A percentile compares a stretch with the other conserved stretches of the same genome.
Evolutionary conservation across 1,140 invertebrate genomes (phyloP).

Genomic region (Nasonia longicornis): DNA sequence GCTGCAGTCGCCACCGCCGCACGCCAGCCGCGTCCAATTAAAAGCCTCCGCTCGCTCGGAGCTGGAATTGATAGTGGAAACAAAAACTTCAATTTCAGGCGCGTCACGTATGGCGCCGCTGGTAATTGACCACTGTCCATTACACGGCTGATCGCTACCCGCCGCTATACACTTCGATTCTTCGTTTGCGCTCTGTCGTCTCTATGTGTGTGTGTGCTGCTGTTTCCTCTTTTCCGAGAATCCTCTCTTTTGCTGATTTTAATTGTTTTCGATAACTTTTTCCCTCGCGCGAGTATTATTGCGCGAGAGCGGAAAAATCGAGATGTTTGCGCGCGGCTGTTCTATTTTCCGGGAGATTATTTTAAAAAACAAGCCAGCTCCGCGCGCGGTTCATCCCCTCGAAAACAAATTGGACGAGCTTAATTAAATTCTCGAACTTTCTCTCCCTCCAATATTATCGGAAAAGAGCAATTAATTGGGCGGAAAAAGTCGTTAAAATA

Average conservation of each 20-base stretch:
- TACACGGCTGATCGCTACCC: slow-evolving; percentile 61
- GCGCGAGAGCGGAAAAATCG: too few relatives aligned
- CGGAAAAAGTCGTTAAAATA: slow-evolving; percentile 32
- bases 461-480: not conserved
- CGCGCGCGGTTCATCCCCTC: too few relatives aligned
- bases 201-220: too few relatives aligned
- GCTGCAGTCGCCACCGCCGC: slow-evolving; percentile 27
- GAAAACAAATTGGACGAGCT: not conserved
- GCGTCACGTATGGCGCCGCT: slow-evolving; percentile 55
- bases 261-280: too few relatives aligned
- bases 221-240: not conserved
- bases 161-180: not conserved
- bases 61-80: slow-evolving; percentile 65
- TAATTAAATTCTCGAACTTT: not conserved
- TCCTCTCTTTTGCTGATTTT: too few relatives aligned
- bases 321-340: too few relatives aligned
- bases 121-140: slow-evolving; percentile 64
- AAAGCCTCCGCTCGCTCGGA: slow-evolving; percentile 56
- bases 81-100: slow-evolving; percentile 67
- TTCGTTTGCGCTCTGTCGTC: not conserved
- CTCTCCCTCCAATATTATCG: not conserved
- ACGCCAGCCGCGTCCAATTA: slow-evolving; percentile 58
- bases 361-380: not conserved
- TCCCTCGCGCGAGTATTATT: too few relatives aligned
- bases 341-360: not conserved